These are phyloP conservation scores for Melanotaenia duboulayi DNA, from an alignment of 2,113 vertebrate genomes.

Conservation along the genomic window DNA sequence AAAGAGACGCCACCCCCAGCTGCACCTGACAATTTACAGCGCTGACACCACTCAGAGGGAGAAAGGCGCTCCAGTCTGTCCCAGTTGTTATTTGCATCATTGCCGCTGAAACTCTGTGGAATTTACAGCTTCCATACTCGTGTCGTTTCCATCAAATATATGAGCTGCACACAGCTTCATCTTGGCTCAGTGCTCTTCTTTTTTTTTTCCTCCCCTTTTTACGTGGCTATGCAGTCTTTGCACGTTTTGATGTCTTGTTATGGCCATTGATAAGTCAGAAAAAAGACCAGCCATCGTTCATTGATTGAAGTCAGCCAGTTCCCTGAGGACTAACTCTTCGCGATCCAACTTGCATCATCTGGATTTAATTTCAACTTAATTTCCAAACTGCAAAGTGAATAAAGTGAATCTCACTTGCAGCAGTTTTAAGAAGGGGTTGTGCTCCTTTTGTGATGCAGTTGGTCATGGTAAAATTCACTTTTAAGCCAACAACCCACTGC, in stretches of 20 bases:
- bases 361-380: conserved; percentile 3
- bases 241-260: not conserved
- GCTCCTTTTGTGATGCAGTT: conserved; percentile 45
- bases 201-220: not conserved
- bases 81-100: conserved; percentile 58
- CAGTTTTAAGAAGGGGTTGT: conserved; percentile 4
- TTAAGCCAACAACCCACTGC: conserved; percentile 55
- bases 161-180: conserved; percentile 1
- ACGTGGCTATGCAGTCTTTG: conserved; percentile 19
- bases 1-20: conserved; percentile 86
- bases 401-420: conserved; percentile 20
- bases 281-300: not conserved
- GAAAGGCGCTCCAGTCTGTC: not conserved
- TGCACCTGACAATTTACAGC: conserved; percentile 85
- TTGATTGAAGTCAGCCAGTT: not conserved
- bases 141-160: conserved; percentile 1
- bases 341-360: not conserved
- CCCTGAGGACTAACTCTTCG: not conserved
- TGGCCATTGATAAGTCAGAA: not conserved
- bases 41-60: conserved; percentile 21
- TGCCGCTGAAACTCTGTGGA: conserved; percentile 38
- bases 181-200: not conserved
- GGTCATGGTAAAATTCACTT: conserved; percentile 67
- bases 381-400: not conserved
- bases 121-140: conserved; percentile 43